These are phyloP conservation scores for Mellivora capensis DNA, from an alignment of 2,113 vertebrate genomes.

Conservation along the genomic window DNA sequence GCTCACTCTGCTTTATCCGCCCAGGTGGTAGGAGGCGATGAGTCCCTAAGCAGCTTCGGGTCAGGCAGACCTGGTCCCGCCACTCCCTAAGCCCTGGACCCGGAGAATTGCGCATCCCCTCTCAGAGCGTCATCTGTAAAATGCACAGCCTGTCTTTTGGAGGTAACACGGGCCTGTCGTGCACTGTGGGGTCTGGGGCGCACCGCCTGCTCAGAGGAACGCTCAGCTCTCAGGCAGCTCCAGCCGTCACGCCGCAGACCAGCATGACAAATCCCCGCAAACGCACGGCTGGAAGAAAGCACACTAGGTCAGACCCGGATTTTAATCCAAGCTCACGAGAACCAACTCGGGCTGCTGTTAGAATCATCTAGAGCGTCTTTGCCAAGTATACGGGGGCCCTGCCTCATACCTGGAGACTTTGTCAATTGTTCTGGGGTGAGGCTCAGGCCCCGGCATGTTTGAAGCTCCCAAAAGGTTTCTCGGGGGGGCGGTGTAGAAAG, in stretches of 20 bases:
- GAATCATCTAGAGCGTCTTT: background rate
- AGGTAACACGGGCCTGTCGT: background rate
- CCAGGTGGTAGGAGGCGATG: background rate
- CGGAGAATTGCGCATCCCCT: background rate
- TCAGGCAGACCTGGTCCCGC: background rate
- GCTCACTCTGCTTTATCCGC: background rate
- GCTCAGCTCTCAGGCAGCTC: background rate
- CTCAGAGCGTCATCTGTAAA: background rate
- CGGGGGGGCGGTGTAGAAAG: too few relatives aligned
- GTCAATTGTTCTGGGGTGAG: background rate
- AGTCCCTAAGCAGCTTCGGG: too few relatives aligned
- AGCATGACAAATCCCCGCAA: background rate
- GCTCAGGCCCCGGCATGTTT: accelerated
- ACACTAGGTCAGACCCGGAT: background rate
- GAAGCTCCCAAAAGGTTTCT: background rate
- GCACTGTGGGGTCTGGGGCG: accelerated
- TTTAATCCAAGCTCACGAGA: background rate
- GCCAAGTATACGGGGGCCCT: accelerated
- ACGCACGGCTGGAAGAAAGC: background rate
- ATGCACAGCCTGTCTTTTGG: background rate
- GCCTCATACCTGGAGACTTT: background rate
- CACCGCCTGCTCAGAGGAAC: background rate
- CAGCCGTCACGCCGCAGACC: background rate
- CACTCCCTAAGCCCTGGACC: background rate
- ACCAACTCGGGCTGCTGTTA: background rate